These are phyloP conservation scores for Ptychoptera albimana DNA, from an alignment of 2,888 invertebrate genomes.

Conservation along the genomic window DNA sequence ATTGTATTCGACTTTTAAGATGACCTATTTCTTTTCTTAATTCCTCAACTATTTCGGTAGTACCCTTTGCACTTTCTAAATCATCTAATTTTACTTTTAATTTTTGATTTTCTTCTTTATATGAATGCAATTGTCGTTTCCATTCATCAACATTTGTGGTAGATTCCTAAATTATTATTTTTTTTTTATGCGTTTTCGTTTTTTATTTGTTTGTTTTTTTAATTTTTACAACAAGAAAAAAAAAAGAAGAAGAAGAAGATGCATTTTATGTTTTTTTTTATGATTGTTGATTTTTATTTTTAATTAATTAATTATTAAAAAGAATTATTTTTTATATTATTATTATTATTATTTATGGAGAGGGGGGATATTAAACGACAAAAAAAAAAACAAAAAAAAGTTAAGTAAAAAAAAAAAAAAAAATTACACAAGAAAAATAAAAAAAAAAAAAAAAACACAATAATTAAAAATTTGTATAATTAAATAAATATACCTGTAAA, in stretches of 20 bases:
- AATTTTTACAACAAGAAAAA: too few relatives aligned
- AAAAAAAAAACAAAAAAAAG: too few relatives aligned
- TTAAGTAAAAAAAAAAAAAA: background rate
- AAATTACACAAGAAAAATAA: too few relatives aligned
- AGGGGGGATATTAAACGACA: background rate
- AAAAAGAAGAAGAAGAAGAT: too few relatives aligned
- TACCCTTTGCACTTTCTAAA: slow-evolving; percentile 49
- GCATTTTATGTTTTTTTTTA: too few relatives aligned
- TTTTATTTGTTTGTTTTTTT: too few relatives aligned
- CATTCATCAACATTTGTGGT: slow-evolving; percentile 97
- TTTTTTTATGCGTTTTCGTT: too few relatives aligned
- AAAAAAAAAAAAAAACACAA: background rate
- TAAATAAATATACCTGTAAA: slow-evolving; percentile 27
- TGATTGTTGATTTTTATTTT: too few relatives aligned
- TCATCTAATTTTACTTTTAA: slow-evolving; percentile 59
- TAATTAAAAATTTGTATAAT: background rate
- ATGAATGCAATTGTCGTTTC: slow-evolving; percentile 89
- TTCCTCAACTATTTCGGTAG: slow-evolving; percentile 51
- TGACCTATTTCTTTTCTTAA: slow-evolving; percentile 55
- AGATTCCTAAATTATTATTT: slow-evolving; percentile 37
- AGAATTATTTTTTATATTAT: background rate
- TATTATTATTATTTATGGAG: background rate
- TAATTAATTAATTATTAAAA: background rate
- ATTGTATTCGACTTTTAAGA: slow-evolving; percentile 65
- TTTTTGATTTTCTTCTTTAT: slow-evolving; percentile 78